These are phyloP conservation scores for Rhinopithecus roxellana DNA, from an alignment of 2,113 vertebrate species.

Conservation along the genomic window DNA sequence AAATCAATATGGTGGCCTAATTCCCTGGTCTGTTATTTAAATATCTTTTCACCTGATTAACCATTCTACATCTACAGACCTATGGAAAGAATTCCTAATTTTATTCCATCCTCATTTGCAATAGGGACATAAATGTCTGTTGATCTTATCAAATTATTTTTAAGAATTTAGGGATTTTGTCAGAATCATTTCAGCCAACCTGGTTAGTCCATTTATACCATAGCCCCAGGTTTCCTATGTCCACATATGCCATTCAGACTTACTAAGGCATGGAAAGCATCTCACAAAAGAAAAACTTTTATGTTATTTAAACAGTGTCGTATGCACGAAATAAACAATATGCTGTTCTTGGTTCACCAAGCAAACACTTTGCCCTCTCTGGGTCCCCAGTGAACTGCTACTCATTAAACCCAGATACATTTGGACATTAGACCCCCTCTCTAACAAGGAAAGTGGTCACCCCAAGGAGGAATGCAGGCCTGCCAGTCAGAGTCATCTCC, in stretches of 20 bases:
- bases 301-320: conserved; percentile 32
- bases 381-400: conserved; percentile 62
- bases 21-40: not conserved
- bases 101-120: conserved; percentile 25
- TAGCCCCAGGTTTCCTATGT: not conserved
- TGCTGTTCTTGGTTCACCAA: conserved; percentile 7
- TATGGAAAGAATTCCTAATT: not conserved
- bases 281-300: conserved; percentile 4
- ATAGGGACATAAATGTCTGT: not conserved
- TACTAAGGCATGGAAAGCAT: not conserved
- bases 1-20: not conserved
- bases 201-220: not conserved
- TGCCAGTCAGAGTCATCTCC: conserved; percentile 53
- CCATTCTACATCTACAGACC: not conserved
- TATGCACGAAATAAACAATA: conserved; percentile 25
- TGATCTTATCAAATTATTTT: conserved; percentile 33
- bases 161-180: conserved; percentile 18
- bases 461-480: conserved; percentile 65
- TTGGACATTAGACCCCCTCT: conserved; percentile 35
- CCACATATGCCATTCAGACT: not conserved
- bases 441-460: conserved; percentile 74
- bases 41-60: conserved; percentile 31
- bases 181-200: not conserved
- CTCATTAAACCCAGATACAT: conserved; percentile 59
- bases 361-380: conserved; percentile 32